These are phyloP conservation scores for Acanthoscelides obtectus DNA, from an alignment of 2,888 invertebrate genomes.

Conservation along the genomic window DNA sequence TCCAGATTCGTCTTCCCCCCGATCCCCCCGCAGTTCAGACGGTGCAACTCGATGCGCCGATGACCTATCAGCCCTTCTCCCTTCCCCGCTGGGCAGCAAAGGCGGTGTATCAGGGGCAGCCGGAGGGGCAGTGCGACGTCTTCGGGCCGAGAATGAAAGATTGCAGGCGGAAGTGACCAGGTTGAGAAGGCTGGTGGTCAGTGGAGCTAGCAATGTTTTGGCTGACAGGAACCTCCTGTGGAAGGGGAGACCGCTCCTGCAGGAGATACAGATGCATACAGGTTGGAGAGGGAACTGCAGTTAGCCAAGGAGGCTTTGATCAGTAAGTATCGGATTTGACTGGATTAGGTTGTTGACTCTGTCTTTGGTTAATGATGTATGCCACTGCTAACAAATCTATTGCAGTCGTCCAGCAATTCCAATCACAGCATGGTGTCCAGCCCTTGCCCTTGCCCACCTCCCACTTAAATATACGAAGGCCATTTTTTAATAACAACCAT, in stretches of 20 bases:
- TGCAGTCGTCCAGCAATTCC: too few species aligned
- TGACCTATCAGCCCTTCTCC: conserved; percentile 36
- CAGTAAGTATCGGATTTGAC: conserved; percentile 36
- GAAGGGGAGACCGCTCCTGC: conserved; percentile 28
- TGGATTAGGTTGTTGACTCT: too few species aligned
- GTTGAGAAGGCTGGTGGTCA: conserved; percentile 61
- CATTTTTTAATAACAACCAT: too few species aligned
- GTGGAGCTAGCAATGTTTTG: conserved; percentile 59
- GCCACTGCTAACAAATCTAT: too few species aligned
- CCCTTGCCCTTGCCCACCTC: too few species aligned
- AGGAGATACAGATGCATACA: conserved; percentile 44
- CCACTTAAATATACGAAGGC: too few species aligned
- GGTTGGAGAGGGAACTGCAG: conserved; percentile 61
- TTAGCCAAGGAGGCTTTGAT: conserved; percentile 73
- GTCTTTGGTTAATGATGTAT: too few species aligned
- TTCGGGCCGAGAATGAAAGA: conserved; percentile 74
- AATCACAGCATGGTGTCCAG: too few species aligned
- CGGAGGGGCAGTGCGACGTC: conserved; percentile 57
- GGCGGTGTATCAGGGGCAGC: conserved; percentile 53
- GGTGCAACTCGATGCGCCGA: conserved; percentile 29
- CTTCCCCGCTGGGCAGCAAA: conserved; percentile 38
- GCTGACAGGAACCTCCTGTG: conserved; percentile 45
- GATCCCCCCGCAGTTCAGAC: conserved; percentile 40
- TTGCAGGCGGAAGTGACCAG: conserved; percentile 67
- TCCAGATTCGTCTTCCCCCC: conserved; percentile 41